Evolutionary conservation across 1,140 invertebrate genomes (phyloP), one percentile per base, ranked within the genome.

Genomic region (Panonychus citri): DNA sequence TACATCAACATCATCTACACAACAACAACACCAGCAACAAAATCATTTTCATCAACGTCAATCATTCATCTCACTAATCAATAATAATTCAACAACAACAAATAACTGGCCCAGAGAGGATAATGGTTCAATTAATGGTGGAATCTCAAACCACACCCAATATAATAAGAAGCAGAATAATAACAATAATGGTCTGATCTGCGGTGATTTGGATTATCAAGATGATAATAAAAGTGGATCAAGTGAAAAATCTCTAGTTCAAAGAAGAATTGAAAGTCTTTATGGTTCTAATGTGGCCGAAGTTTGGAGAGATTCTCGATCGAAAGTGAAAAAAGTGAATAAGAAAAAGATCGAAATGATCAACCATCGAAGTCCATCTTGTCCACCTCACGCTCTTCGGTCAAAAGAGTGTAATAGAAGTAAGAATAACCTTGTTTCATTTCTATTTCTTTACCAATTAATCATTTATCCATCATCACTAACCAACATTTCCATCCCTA

Each of bases 251-350:
- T 87, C 84, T 34, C 84, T 88, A 60, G 85, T 90, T 30, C 81
- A 88, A 66, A 82, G 87, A 65, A 74, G 83, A 39, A 83, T 89
- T 1, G 85, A 89, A 64, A 73, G 84, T 56, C 67, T 89, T 0
- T 89, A 87, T 67, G 85, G 85, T 0, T 82, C 57, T 37, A 34
- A 54, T 27, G 57, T 51, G 39, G 54, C 57, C 24, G 53, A 60
- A 28, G 57, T 58, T 57, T 55, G 58, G 55, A 60, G 55, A 43
- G 24, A 62, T 27, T 54, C 54, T 39, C 37, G 59, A 37, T 7
- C 40, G 34, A 59, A 59, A 48, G 13, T 19, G 10, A 48, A 27
- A 52, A 37, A 13, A 55, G 13, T 13, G 1, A 24, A 54, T 26
- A 24, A 26, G 19, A 27, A 46, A 26, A 13, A 43, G 10, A n/a